A percentile compares a stretch with the other conserved stretches of the same genome.
These are phyloP conservation scores for Lota lota DNA, from an alignment of 2,113 vertebrate species.

Conservation along the genomic window DNA sequence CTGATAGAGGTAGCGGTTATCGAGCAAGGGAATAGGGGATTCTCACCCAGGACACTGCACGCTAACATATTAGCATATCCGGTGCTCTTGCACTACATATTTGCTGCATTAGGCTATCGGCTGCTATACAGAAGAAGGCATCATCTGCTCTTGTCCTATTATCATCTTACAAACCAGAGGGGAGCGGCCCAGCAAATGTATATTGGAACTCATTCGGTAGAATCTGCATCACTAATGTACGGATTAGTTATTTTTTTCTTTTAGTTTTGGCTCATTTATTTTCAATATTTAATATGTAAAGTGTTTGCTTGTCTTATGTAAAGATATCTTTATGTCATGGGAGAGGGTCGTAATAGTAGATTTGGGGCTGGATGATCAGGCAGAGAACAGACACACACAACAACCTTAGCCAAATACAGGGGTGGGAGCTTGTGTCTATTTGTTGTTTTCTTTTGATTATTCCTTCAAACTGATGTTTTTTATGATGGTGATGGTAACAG, in stretches of 20 bases:
- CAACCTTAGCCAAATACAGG: constrained; percentile 6
- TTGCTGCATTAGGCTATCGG: constrained; percentile 21
- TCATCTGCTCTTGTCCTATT: constrained; percentile 19
- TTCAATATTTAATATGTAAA: constrained; percentile 47
- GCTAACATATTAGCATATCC: not conserved
- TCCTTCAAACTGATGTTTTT: no score
- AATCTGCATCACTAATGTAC: constrained; percentile 34
- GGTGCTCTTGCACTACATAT: not conserved
- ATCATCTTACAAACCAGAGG: constrained; percentile 32
- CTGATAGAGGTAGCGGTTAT: no score
- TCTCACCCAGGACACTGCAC: not conserved
- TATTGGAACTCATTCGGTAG: constrained; percentile 35
- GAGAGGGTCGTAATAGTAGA: constrained; percentile 20
- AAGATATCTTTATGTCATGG: constrained; percentile 37
- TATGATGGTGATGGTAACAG: no score
- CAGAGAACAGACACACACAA: constrained; percentile 16
- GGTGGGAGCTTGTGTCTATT: no score
- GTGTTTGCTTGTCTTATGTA: constrained; percentile 46
- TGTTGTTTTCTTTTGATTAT: no score
- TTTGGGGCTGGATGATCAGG: not conserved
- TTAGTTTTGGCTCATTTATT: not conserved
- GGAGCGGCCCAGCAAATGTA: constrained; percentile 19
- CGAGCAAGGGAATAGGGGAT: no score
- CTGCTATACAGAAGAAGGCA: not conserved
- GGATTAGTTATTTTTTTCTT: constrained; percentile 4